These are phyloP conservation scores for Exaiptasia diaphana DNA, from an alignment of 64 coral and sea anemone genomes.

Conservation along the genomic window DNA sequence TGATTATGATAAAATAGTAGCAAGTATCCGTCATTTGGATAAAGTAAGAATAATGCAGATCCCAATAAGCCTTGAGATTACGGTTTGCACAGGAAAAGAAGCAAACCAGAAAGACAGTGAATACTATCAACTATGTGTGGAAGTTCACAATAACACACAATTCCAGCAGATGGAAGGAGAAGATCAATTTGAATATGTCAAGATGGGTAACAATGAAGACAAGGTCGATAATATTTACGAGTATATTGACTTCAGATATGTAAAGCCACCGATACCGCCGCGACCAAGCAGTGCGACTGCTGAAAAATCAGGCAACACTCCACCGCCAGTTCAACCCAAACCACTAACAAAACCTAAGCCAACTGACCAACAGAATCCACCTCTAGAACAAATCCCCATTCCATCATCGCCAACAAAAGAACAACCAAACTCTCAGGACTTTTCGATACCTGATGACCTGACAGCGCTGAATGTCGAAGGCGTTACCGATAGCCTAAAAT, in stretches of 20 bases:
- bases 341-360: not conserved
- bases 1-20: not conserved
- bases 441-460: not conserved
- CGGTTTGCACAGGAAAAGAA: not conserved
- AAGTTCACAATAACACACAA: not conserved
- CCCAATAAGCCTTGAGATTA: not conserved
- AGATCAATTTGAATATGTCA: not conserved
- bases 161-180: not conserved
- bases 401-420: not conserved
- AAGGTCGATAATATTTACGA: conserved; percentile 9
- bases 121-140: not conserved
- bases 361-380: not conserved
- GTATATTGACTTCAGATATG: not conserved
- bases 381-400: not conserved
- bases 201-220: not conserved
- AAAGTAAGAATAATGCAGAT: not conserved
- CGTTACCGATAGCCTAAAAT: not conserved
- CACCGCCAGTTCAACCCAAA: not conserved
- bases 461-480: not conserved
- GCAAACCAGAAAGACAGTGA: not conserved
- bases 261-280: not conserved
- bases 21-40: not conserved
- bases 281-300: not conserved
- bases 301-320: not conserved
- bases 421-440: not conserved